phyloP scores from a whole-genome alignment of 2,888 invertebrate genomes.

The Eugnorisma glareosa region DNA sequence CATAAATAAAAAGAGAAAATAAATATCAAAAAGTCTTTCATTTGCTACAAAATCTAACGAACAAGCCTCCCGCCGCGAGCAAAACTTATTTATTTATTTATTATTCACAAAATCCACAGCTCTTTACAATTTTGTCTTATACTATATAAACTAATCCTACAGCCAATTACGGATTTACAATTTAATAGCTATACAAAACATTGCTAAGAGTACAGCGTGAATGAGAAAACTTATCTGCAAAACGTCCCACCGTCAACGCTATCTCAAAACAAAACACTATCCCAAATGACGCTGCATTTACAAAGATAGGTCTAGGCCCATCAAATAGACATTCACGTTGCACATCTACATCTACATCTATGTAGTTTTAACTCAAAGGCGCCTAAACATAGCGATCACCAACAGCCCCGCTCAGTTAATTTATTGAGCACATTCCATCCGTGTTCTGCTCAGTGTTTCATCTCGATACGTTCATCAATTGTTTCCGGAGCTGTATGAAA shows the following conservation, averaged over 20 bases:
- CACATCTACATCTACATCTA: constrained; percentile 4
- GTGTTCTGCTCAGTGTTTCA: constrained; percentile 57
- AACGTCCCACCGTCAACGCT: constrained; percentile 9
- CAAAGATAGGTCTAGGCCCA: constrained; percentile 34
- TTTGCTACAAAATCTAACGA: too few species aligned
- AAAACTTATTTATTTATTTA: too few species aligned
- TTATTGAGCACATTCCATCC: constrained; percentile 60
- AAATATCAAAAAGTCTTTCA: too few species aligned
- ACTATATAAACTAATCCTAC: too few species aligned
- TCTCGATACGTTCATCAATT: constrained; percentile 58
- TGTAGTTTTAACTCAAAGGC: constrained; percentile 62
- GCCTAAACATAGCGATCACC: constrained; percentile 59
- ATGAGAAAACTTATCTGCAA: constrained; percentile 12
- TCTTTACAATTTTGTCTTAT: too few species aligned
- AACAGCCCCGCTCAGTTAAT: constrained; percentile 49
- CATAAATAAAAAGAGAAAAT: too few species aligned
- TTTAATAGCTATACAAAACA: too few species aligned
- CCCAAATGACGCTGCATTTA: constrained; percentile 20
- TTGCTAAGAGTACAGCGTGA: too few species aligned
- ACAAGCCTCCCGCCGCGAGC: too few species aligned
- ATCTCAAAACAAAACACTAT: constrained; percentile 41
- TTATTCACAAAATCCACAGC: too few species aligned
- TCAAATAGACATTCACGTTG: constrained; percentile 44
- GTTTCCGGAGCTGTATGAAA: constrained; percentile 58
- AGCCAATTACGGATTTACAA: too few species aligned